A percentile compares a stretch with the other conserved stretches of the same genome.
Evolutionary conservation across 2,888 invertebrate species (phyloP).

Genomic region (Pollenia angustigena): DNA sequence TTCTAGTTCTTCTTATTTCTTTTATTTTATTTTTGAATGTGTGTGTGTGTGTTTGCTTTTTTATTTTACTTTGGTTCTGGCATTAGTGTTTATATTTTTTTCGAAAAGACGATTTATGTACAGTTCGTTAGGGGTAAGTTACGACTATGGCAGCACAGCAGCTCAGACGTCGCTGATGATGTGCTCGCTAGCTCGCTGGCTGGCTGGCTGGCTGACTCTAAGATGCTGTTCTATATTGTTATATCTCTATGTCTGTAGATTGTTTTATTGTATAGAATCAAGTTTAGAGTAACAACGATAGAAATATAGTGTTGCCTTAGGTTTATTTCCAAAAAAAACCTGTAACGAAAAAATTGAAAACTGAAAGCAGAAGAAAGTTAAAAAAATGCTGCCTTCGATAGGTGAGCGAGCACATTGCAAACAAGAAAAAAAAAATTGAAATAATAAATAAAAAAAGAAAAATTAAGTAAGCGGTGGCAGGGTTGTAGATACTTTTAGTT

Average conservation of each 20-base stretch:
- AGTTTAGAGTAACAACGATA: conserved; percentile 61
- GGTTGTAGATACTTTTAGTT: conserved; percentile 65
- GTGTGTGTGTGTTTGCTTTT: conserved; percentile 30
- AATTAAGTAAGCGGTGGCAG: conserved; percentile 57
- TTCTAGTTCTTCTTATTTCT: conserved; percentile 79
- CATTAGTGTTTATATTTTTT: conserved; percentile 81
- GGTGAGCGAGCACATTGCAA: conserved; percentile 58
- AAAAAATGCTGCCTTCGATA: conserved; percentile 63
- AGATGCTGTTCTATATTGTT: conserved; percentile 65
- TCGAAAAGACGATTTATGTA: conserved; percentile 84
- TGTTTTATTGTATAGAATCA: conserved; percentile 58
- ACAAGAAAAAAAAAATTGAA: conserved; percentile 21
- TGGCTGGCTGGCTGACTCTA: conserved; percentile 44
- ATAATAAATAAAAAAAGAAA: conserved; percentile 7
- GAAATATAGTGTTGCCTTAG: conserved; percentile 71
- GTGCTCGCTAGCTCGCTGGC: conserved; percentile 70
- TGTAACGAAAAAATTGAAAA: conserved; percentile 46
- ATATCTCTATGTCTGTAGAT: conserved; percentile 37
- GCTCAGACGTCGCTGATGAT: conserved; percentile 77
- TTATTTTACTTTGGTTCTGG: conserved; percentile 72
- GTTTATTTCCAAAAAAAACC: conserved; percentile 60
- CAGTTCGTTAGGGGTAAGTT: conserved; percentile 78
- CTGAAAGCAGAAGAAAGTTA: conserved; percentile 36
- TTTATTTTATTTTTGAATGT: conserved; percentile 79
- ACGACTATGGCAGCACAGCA: conserved; percentile 73